A percentile compares a stretch with the other conserved stretches of the same genome.
Conservation (phyloP, 2,797 vertebrate species). For the Poecilia wingei region DNA sequence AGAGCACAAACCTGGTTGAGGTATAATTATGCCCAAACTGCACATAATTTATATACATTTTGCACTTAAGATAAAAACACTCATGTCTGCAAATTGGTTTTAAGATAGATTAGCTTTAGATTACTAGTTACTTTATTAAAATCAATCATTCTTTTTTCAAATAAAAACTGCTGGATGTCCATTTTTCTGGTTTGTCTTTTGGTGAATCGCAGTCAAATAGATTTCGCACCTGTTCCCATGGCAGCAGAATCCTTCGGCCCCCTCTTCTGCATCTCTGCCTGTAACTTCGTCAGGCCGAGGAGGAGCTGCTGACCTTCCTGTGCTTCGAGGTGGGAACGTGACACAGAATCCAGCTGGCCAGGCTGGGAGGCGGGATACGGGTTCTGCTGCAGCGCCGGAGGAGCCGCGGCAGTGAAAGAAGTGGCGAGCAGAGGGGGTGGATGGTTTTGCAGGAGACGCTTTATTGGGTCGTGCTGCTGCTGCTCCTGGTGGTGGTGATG, state of each 20-base stretch:
- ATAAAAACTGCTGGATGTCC: neutral
- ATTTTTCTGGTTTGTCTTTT: neutral
- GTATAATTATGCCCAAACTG: too few species aligned
- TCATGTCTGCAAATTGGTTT: too few species aligned
- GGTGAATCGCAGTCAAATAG: neutral
- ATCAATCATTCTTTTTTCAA: neutral
- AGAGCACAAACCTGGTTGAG: too few species aligned
- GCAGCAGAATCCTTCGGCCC: conserved; percentile 46
- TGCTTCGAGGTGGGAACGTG: conserved; percentile 50
- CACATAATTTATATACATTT: too few species aligned
- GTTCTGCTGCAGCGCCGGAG: conserved; percentile 56
- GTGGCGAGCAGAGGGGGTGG: conserved; percentile 31
- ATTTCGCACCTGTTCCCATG: conserved; percentile 56
- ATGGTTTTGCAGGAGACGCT: conserved; percentile 78
- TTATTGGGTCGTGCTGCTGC: conserved; percentile 70
- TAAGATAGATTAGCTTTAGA: too few species aligned
- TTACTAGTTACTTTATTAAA: neutral
- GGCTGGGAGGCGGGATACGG: conserved; percentile 67
- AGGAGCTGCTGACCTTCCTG: conserved; percentile 76
- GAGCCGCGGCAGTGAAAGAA: conserved; percentile 25
- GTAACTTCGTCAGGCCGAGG: conserved; percentile 65
- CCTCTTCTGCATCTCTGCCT: conserved; percentile 50
- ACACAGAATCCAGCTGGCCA: conserved; percentile 36
- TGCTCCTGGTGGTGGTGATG: conserved; percentile 51
- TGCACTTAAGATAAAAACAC: too few species aligned